Percentiles rank a stretch among this genome's conserved stretches.
Evolutionary conservation across 2,113 vertebrate species (phyloP).

Genomic region (Prolemur simus): DNA sequence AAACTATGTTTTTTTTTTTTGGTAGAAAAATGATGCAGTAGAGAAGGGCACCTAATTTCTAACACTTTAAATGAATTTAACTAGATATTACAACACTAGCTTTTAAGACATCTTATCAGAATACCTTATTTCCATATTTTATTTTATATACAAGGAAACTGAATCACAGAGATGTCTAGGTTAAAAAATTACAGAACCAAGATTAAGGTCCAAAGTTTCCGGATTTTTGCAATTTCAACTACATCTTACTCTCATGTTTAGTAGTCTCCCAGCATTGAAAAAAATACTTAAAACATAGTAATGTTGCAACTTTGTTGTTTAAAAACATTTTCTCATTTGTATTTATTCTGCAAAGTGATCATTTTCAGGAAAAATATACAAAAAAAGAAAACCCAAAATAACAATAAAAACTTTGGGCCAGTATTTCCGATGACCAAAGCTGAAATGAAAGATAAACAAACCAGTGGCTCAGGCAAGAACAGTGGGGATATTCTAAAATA

Average conservation of each 20-base stretch:
- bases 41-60: not conserved
- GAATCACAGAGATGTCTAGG: not conserved
- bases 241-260: not conserved
- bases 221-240: not conserved
- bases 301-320: not conserved
- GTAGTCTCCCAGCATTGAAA: not conserved
- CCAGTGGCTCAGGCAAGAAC: not conserved
- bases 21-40: not conserved
- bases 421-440: not conserved
- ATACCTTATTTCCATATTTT: not conserved
- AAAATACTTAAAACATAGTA: not conserved
- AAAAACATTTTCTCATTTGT: not conserved
- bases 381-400: not conserved
- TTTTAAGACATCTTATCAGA: not conserved
- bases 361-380: not conserved
- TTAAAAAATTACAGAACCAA: not conserved
- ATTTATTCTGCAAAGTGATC: not conserved
- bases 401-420: not conserved
- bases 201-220: not conserved
- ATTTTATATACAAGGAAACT: not conserved
- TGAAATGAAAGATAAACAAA: not conserved
- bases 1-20: not conserved
- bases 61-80: not conserved
- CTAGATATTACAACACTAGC: not conserved
- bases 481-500: not conserved